These are phyloP conservation scores for Mactromeris polynyma DNA, from an alignment of 2,888 invertebrate genomes.

Conservation along the genomic window DNA sequence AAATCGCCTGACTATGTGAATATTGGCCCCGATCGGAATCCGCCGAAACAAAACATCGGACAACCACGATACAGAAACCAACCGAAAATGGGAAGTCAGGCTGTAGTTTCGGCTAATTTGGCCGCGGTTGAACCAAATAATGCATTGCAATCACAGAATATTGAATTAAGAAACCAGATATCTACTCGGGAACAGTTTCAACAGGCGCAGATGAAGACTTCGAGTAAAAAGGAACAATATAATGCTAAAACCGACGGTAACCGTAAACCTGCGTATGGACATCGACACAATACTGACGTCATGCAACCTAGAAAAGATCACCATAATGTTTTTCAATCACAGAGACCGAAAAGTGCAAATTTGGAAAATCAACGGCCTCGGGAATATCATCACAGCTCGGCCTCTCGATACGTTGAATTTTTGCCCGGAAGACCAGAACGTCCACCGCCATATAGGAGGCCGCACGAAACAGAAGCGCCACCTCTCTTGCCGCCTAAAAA, in stretches of 20 bases:
- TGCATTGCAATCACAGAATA: slow-evolving; percentile 83
- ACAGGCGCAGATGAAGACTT: slow-evolving; percentile 47
- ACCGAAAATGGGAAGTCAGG: slow-evolving; percentile 43
- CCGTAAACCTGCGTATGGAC: neutral
- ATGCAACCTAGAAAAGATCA: slow-evolving; percentile 23
- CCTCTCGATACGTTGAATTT: slow-evolving; percentile 18
- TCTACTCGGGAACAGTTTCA: slow-evolving; percentile 61
- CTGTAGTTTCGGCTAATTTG: slow-evolving; percentile 83
- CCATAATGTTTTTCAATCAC: neutral
- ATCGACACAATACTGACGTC: slow-evolving; percentile 15
- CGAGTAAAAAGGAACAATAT: slow-evolving; percentile 20
- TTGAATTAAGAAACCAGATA: slow-evolving; percentile 66
- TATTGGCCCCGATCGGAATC: slow-evolving; percentile 28
- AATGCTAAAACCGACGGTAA: slow-evolving; percentile 23
- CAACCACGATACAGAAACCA: slow-evolving; percentile 27
- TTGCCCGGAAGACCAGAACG: slow-evolving; percentile 55
- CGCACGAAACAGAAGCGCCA: slow-evolving; percentile 62
- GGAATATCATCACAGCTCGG: slow-evolving; percentile 1
- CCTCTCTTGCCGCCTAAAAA: slow-evolving; percentile 81
- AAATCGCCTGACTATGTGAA: slow-evolving; percentile 34
- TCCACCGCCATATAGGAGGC: slow-evolving; percentile 54
- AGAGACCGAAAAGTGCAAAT: slow-evolving; percentile 43
- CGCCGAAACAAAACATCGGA: neutral
- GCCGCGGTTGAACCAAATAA: slow-evolving; percentile 90
- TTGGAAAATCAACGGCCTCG: slow-evolving; percentile 14